These are phyloP conservation scores for Catharus fuscescens DNA, from an alignment of 2,113 vertebrate genomes.

Conservation along the genomic window DNA sequence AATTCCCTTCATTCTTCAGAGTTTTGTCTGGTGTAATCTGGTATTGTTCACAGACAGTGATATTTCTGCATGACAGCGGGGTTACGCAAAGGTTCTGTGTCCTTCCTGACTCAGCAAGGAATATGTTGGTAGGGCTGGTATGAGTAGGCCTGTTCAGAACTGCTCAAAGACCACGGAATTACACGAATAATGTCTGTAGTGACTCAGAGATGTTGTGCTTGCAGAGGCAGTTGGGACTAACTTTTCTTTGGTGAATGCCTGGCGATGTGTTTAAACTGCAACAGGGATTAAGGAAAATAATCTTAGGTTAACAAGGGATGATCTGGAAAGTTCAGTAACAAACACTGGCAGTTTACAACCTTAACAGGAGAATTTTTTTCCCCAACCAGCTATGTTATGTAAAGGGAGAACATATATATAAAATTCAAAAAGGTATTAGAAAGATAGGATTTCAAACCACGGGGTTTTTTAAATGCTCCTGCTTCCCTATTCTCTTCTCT, in stretches of 20 bases:
- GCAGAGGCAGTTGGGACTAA: background rate
- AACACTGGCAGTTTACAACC: background rate
- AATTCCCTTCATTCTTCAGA: background rate
- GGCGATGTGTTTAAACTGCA: background rate
- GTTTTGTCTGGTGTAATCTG: background rate
- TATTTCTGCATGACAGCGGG: background rate
- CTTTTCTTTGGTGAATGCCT: background rate
- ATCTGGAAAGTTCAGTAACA: background rate
- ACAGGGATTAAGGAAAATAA: background rate
- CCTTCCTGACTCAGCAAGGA: background rate
- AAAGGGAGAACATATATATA: background rate
- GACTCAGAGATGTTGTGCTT: background rate
- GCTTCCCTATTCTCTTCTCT: background rate
- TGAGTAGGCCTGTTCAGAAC: background rate
- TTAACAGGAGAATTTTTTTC: background rate
- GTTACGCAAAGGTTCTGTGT: background rate
- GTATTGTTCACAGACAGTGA: background rate
- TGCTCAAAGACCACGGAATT: background rate
- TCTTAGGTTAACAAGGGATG: background rate
- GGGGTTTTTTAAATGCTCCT: background rate
- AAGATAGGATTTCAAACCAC: background rate
- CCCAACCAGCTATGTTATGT: background rate
- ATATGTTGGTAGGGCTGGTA: background rate
- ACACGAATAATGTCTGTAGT: background rate
- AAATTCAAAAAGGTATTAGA: background rate